phyloP scores from a whole-genome alignment of 1,140 invertebrate species.

The Apis laboriosa region DNA sequence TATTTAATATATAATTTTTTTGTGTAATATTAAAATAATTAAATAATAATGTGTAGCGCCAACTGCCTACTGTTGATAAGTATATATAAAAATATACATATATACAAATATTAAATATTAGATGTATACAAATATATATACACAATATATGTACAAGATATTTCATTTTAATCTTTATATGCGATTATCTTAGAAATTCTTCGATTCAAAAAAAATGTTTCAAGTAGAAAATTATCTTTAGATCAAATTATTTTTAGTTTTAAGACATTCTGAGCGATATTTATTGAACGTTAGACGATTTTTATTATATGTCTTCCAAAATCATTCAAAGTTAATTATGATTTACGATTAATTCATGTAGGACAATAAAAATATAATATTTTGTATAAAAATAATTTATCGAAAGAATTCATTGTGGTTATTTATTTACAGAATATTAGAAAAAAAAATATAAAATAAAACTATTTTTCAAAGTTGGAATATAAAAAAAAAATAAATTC shows the following conservation, averaged over 20 bases:
- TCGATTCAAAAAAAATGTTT: background rate
- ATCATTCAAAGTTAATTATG: too few relatives aligned
- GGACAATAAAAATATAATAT: too few relatives aligned
- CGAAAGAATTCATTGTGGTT: too few relatives aligned
- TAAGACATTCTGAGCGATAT: too few relatives aligned
- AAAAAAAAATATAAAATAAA: too few relatives aligned
- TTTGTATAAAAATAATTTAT: too few relatives aligned
- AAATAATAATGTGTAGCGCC: constrained; percentile 30
- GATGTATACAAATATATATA: background rate
- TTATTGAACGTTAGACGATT: too few relatives aligned
- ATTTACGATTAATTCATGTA: too few relatives aligned
- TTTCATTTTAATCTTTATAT: background rate
- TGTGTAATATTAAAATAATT: background rate
- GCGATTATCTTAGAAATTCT: background rate
- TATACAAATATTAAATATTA: background rate
- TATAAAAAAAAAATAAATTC: too few relatives aligned
- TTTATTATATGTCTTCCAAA: too few relatives aligned
- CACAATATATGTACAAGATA: background rate
- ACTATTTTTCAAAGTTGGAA: too few relatives aligned
- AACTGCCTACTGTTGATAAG: constrained; percentile 48
- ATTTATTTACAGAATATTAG: too few relatives aligned
- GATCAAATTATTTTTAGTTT: background rate
- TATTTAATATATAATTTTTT: background rate
- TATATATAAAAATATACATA: background rate
- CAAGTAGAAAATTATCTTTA: background rate